phyloP scores from a whole-genome alignment of 2,888 invertebrate genomes.

The Noctua janthe region DNA sequence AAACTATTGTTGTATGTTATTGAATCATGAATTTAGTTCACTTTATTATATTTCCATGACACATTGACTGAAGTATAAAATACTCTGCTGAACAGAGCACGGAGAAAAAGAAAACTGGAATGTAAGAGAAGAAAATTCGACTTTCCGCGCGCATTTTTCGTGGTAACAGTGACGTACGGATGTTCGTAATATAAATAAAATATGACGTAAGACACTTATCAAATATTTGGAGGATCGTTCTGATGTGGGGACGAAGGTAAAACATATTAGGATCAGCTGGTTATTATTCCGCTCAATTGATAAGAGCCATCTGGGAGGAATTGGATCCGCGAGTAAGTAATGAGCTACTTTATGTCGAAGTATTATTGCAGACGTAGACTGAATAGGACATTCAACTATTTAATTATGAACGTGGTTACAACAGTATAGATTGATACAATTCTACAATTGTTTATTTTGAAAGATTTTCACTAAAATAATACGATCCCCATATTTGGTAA shows the following conservation, averaged over 20 bases:
- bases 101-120: not conserved
- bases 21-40: conserved; percentile 2
- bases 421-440: not conserved
- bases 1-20: not conserved
- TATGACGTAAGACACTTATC: conserved; percentile 54
- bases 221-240: conserved; percentile 48
- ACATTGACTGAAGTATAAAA: conserved; percentile 17
- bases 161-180: conserved; percentile 33
- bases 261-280: conserved; percentile 56
- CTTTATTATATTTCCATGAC: not conserved
- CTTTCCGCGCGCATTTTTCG: conserved; percentile 19
- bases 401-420: not conserved
- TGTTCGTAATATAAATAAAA: conserved; percentile 50
- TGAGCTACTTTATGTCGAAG: conserved; percentile 40
- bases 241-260: conserved; percentile 32
- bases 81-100: not conserved
- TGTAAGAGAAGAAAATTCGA: conserved; percentile 29
- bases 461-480: not conserved
- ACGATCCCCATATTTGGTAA: not conserved
- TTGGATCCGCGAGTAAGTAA: conserved; percentile 52
- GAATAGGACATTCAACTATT: conserved; percentile 9
- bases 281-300: conserved; percentile 59
- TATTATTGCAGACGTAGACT: conserved; percentile 21
- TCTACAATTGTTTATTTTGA: not conserved
- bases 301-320: conserved; percentile 45